Conservation (phyloP, 2,113 vertebrate species). For the Sylvia atricapilla region DNA sequence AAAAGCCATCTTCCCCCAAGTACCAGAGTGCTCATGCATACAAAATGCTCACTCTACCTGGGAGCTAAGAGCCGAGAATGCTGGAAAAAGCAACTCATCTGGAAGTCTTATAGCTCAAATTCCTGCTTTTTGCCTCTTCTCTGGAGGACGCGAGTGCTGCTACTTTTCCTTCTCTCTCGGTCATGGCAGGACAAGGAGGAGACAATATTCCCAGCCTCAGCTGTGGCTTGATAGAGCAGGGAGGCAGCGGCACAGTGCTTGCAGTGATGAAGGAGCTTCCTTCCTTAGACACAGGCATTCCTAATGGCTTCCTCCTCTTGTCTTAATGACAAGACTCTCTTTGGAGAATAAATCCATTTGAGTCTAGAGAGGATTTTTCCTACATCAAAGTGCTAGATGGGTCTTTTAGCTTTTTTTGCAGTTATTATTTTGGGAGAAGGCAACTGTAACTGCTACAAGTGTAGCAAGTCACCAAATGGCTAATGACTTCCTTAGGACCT, state of each 20-base stretch:
- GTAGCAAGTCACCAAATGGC: background rate
- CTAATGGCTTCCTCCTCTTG: background rate
- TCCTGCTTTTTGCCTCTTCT: background rate
- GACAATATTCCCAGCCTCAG: background rate
- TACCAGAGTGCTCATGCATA: background rate
- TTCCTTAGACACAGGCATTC: background rate
- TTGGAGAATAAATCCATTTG: background rate
- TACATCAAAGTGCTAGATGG: background rate
- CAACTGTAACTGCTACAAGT: background rate
- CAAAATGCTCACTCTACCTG: background rate
- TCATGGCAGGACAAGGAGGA: background rate
- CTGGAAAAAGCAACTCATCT: background rate
- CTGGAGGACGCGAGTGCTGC: background rate
- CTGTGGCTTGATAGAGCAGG: fast-evolving
- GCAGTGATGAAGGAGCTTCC: background rate
- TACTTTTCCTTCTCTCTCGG: background rate
- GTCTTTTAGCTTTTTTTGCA: background rate
- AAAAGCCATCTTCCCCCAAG: background rate
- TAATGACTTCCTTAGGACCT: background rate
- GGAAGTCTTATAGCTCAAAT: background rate
- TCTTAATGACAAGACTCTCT: background rate
- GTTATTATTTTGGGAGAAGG: background rate
- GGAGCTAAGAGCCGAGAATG: background rate
- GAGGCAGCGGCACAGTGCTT: fast-evolving
- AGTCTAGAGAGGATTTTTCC: background rate